These are phyloP conservation scores for Dendrolimus kikuchii DNA, from an alignment of 1,140 invertebrate species.

Conservation along the genomic window DNA sequence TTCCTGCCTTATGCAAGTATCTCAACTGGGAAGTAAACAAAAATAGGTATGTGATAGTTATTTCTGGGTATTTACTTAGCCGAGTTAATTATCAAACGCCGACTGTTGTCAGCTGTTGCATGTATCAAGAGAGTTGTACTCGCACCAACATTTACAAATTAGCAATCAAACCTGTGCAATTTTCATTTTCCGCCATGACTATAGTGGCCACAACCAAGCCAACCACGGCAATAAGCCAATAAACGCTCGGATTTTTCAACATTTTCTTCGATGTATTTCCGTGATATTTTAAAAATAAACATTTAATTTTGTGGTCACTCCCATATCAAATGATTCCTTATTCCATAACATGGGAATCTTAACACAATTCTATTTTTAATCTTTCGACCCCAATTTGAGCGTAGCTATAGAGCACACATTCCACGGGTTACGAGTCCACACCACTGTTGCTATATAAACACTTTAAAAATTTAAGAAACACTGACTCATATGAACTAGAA, in stretches of 20 bases:
- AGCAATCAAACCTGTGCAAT: conserved; percentile 44
- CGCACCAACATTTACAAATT: conserved; percentile 18
- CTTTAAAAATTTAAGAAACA: conserved; percentile 45
- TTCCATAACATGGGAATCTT: conserved; percentile 25
- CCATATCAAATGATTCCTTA: conserved; percentile 16
- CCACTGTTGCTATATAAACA: conserved; percentile 43
- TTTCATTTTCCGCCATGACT: conserved; percentile 15
- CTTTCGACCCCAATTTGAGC: conserved; percentile 21
- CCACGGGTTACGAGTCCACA: conserved; percentile 25
- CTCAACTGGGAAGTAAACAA: background rate
- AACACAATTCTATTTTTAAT: conserved; percentile 35
- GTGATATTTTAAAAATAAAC: conserved; percentile 10
- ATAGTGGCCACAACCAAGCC: conserved; percentile 27
- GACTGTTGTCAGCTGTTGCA: background rate
- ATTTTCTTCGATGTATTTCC: conserved; percentile 24
- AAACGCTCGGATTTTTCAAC: conserved; percentile 23
- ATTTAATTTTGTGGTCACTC: conserved; percentile 9
- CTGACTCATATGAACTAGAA: conserved; percentile 50
- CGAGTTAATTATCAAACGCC: conserved; percentile 10
- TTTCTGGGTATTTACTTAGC: background rate
- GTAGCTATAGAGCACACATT: conserved; percentile 31
- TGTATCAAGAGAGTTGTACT: conserved; percentile 4
- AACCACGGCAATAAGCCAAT: conserved; percentile 22
- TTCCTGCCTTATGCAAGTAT: no score
- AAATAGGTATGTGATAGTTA: background rate